Conservation (phyloP, 2,797 vertebrate genomes). For the Meriones psammophilus region DNA sequence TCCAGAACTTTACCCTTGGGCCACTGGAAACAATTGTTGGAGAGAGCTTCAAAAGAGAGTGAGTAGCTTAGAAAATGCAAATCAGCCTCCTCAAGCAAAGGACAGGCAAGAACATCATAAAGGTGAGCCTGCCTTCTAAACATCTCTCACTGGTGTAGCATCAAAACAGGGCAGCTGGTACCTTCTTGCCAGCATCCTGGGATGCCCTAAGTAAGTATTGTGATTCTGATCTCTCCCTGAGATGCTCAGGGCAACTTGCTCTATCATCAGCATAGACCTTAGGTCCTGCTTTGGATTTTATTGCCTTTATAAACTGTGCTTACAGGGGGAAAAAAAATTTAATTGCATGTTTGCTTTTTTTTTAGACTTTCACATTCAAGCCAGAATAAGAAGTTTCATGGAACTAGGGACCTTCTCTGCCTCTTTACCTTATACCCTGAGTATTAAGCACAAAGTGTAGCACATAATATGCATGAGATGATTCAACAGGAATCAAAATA, state of each 20-base stretch:
- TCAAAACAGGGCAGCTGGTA: neutral
- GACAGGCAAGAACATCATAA: conserved; percentile 39
- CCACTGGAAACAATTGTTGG: conserved; percentile 80
- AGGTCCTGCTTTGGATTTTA: neutral
- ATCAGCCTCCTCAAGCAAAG: conserved; percentile 57
- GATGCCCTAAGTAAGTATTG: no score
- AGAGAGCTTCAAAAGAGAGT: conserved; percentile 72
- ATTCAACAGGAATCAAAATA: neutral
- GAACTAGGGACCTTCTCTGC: neutral
- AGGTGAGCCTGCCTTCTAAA: neutral
- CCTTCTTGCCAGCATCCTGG: neutral
- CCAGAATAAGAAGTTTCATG: neutral
- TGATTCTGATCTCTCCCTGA: neutral
- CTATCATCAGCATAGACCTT: neutral
- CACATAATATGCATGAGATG: neutral
- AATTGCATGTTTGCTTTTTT: neutral
- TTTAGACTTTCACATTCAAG: neutral
- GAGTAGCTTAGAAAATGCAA: conserved; percentile 74
- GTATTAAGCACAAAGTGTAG: neutral
- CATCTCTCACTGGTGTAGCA: neutral
- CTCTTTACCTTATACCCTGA: neutral
- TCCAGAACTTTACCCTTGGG: conserved; percentile 74
- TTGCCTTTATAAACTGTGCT: neutral
- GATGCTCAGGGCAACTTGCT: neutral
- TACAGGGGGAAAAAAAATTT: neutral